A percentile compares a stretch with the other conserved stretches of the same genome.
phyloP scores from a whole-genome alignment of 2,888 invertebrate genomes.

The Blastobasis adustella region DNA sequence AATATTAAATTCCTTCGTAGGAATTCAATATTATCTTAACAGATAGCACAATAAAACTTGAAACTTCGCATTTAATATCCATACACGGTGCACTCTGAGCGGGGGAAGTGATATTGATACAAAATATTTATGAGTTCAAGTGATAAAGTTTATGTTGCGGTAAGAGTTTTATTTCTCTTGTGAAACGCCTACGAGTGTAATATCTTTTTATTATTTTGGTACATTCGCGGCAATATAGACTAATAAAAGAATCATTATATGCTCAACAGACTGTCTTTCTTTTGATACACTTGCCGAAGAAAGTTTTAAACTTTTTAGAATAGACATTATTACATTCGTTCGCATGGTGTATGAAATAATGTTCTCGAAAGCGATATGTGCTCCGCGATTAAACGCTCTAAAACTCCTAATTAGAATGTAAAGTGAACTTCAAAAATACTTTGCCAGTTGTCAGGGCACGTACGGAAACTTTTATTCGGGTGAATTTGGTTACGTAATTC shows the following conservation, averaged over 20 bases:
- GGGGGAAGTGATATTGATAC: constrained; percentile 50
- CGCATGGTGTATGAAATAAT: constrained; percentile 20
- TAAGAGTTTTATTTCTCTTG: constrained; percentile 60
- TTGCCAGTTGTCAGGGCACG: constrained; percentile 53
- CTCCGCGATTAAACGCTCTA: constrained; percentile 42
- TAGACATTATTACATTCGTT: no score
- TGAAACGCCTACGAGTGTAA: constrained; percentile 33
- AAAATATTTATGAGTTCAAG: constrained; percentile 62
- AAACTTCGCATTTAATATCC: constrained; percentile 31
- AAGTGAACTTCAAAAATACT: constrained; percentile 53
- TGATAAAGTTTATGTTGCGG: constrained; percentile 65
- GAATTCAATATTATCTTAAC: background rate
- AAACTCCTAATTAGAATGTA: constrained; percentile 53
- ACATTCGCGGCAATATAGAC: constrained; percentile 6
- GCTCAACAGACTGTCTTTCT: no score
- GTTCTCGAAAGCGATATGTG: constrained; percentile 26
- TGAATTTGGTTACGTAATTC: constrained; percentile 65
- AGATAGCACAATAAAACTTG: constrained; percentile 25
- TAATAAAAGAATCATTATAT: constrained; percentile 9
- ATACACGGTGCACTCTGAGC: constrained; percentile 23
- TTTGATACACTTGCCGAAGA: no score
- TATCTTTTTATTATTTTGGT: constrained; percentile 9
- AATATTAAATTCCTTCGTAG: no score
- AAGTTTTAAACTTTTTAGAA: no score
- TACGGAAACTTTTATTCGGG: constrained; percentile 58